Percentiles rank a stretch among this genome's conserved stretches.
Evolutionary conservation across 2,797 vertebrate genomes (phyloP).

Genomic region (Vireo griseus): DNA sequence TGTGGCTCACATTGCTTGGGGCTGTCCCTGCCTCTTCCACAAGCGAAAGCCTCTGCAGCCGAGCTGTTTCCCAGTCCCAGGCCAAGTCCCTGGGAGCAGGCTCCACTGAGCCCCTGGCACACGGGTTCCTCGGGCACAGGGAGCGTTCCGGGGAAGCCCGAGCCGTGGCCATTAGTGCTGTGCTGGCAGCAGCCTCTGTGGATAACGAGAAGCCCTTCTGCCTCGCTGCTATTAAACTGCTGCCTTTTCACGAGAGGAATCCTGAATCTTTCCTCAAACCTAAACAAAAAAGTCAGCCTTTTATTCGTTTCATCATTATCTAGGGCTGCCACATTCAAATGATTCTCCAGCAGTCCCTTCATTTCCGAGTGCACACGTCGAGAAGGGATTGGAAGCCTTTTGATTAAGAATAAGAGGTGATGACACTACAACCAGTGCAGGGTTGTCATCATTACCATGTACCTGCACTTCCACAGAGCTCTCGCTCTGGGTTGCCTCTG

Average conservation of each 20-base stretch:
- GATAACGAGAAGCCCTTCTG: constrained; percentile 70
- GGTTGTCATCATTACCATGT: constrained; percentile 72
- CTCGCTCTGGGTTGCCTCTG: constrained; percentile 68
- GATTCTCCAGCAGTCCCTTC: constrained; percentile 70
- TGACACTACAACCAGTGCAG: constrained; percentile 72
- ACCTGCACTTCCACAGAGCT: constrained; percentile 69
- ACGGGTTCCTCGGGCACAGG: accelerated
- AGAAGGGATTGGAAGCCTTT: constrained; percentile 74
- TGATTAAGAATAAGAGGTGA: constrained; percentile 74
- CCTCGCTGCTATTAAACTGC: constrained; percentile 60
- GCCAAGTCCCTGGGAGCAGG: neutral
- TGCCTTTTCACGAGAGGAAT: constrained; percentile 69
- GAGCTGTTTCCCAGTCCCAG: neutral
- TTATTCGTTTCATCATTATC: constrained; percentile 76
- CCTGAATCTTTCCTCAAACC: constrained; percentile 70
- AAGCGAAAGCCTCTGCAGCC: neutral
- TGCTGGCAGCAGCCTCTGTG: neutral
- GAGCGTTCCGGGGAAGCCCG: constrained; percentile 40
- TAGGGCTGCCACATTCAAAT: constrained; percentile 75
- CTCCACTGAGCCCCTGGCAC: neutral
- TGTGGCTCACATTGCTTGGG: neutral
- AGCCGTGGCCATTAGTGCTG: constrained; percentile 55
- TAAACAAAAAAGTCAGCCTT: constrained; percentile 70
- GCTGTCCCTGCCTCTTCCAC: neutral
- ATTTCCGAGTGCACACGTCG: constrained; percentile 67